Evolutionary conservation across 2,113 vertebrate species (phyloP).

Genomic region (Megalops atlanticus): DNA sequence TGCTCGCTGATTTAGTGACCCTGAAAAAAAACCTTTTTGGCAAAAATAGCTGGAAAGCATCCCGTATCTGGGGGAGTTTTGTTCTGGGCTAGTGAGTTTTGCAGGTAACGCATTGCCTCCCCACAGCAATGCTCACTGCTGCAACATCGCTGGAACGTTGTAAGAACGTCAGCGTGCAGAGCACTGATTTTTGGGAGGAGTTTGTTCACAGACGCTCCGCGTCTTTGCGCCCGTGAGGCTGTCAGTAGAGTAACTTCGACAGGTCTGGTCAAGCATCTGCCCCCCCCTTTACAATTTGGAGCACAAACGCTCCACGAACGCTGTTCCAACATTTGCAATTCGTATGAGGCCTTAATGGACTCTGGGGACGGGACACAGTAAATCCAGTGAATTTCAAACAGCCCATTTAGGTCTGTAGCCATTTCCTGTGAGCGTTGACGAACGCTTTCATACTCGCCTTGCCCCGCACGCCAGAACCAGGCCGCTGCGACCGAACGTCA

Average conservation of each 20-base stretch:
- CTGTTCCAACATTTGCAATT: constrained; percentile 47
- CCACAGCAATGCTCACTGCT: neutral
- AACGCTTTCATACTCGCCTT: constrained; percentile 35
- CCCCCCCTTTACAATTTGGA: neutral
- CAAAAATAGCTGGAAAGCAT: neutral
- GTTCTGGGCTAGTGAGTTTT: neutral
- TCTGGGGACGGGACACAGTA: constrained; percentile 37
- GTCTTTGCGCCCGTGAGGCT: neutral
- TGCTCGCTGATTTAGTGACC: constrained; percentile 3
- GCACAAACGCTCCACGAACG: neutral
- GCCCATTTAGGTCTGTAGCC: constrained; percentile 48
- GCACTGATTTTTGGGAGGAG: neutral
- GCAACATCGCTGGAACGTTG: neutral
- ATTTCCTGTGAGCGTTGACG: constrained; percentile 49
- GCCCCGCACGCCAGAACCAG: neutral
- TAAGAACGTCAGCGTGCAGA: neutral
- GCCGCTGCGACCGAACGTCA: neutral
- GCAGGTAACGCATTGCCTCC: neutral
- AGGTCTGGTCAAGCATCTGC: neutral
- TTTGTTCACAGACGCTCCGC: neutral
- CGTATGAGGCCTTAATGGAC: constrained; percentile 50
- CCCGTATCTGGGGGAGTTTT: neutral
- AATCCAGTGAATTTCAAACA: constrained; percentile 52
- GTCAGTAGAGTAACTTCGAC: neutral
- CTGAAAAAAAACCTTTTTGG: neutral